A percentile compares a stretch with the other conserved stretches of the same genome.
These are phyloP conservation scores for Pollenia griseotomentosa DNA, from an alignment of 2,888 invertebrate species.

Conservation along the genomic window DNA sequence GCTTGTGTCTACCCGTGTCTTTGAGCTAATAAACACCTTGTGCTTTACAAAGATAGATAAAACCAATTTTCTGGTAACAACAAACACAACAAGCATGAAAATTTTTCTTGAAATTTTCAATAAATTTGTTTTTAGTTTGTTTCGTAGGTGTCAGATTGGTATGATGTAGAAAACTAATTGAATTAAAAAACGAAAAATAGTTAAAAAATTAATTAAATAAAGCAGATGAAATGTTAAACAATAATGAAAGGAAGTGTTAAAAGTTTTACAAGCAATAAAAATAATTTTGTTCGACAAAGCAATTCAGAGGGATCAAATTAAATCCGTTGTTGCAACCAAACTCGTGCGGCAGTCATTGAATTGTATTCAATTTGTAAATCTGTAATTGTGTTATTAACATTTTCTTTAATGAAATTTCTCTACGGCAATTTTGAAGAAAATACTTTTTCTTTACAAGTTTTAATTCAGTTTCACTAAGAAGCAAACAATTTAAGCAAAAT, in stretches of 20 bases:
- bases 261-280: no score
- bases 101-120: not conserved
- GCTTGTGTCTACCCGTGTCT: conserved; percentile 28
- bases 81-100: not conserved
- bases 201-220: not conserved
- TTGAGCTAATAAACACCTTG: conserved; percentile 41
- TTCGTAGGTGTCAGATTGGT: conserved; percentile 32
- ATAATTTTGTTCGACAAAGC: no score
- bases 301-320: no score
- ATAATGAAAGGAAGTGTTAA: no score
- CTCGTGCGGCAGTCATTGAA: not conserved
- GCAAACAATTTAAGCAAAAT: not conserved
- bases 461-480: not conserved
- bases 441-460: not conserved
- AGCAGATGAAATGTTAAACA: no score
- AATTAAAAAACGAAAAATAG: not conserved
- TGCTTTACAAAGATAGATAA: conserved; percentile 41
- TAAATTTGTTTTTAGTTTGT: conserved; percentile 13
- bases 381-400: not conserved
- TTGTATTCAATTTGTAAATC: not conserved
- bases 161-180: conserved; percentile 26
- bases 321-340: no score
- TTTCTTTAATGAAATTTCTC: no score
- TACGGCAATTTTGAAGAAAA: not conserved
- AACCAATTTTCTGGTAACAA: conserved; percentile 38